Percentiles rank a stretch among this genome's conserved stretches.
These are phyloP conservation scores for Holcopasites calliopsidis DNA, from an alignment of 1,140 invertebrate species.

Conservation along the genomic window DNA sequence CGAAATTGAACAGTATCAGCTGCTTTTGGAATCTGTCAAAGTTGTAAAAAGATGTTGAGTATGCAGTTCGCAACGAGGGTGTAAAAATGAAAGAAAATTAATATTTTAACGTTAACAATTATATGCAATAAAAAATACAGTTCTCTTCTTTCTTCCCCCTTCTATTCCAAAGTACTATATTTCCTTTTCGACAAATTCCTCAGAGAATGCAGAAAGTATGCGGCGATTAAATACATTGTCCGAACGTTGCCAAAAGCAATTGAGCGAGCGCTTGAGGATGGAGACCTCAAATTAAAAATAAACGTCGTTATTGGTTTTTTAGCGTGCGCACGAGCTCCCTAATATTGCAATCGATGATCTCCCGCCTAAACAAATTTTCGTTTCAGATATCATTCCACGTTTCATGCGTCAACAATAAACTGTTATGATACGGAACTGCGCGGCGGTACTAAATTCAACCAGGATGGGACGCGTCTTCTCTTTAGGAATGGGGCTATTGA, in stretches of 20 bases:
- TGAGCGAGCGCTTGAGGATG: not conserved
- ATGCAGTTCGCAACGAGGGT: too few species aligned
- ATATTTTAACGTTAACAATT: too few species aligned
- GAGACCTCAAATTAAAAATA: conserved; percentile 25
- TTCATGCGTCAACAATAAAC: not conserved
- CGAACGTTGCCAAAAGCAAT: conserved; percentile 2
- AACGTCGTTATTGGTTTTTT: not conserved
- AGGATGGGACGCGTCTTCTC: not conserved
- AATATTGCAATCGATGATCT: not conserved
- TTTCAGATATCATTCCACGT: not conserved
- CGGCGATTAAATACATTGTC: conserved; percentile 9
- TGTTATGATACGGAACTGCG: not conserved
- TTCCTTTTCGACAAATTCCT: not conserved
- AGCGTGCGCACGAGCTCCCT: too few species aligned
- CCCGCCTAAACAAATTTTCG: conserved; percentile 3
- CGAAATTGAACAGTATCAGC: too few species aligned
- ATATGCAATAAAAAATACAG: too few species aligned
- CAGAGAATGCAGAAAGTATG: not conserved
- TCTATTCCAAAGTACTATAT: too few species aligned
- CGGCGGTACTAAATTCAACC: not conserved
- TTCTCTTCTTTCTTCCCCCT: too few species aligned
- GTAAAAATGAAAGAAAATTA: too few species aligned
- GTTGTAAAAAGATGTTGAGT: too few species aligned
- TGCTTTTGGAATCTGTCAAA: too few species aligned
- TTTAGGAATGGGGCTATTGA: conserved; percentile 2